Percentiles rank a stretch among this genome's conserved stretches.
These are phyloP conservation scores for Metalampra italica DNA, from an alignment of 2,888 invertebrate species.

Conservation along the genomic window DNA sequence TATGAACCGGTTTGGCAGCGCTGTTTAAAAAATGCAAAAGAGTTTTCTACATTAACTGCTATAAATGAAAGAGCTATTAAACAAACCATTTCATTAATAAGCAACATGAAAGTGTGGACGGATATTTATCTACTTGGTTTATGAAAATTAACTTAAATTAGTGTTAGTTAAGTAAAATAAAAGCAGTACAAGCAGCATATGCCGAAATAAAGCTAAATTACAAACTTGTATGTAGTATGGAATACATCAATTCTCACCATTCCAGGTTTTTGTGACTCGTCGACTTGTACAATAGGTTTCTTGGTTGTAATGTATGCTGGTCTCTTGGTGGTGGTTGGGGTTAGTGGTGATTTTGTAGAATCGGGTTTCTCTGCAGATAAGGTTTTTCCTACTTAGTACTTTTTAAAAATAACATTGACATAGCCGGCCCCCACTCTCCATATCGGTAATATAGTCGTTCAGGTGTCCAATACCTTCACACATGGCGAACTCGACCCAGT, in stretches of 20 bases:
- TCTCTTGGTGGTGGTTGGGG: conserved; percentile 25
- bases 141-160: too few relatives aligned
- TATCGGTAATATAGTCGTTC: too few relatives aligned
- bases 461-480: conserved; percentile 69
- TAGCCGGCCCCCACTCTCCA: too few relatives aligned
- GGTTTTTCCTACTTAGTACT: too few relatives aligned
- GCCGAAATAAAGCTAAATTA: conserved; percentile 3
- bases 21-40: conserved; percentile 26
- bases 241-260: conserved; percentile 34
- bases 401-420: too few relatives aligned
- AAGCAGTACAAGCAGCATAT: too few relatives aligned
- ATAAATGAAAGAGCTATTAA: background rate
- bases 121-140: too few relatives aligned
- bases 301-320: conserved; percentile 36
- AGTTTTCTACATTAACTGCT: too few relatives aligned
- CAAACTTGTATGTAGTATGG: background rate
- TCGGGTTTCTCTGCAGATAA: conserved; percentile 33
- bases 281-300: conserved; percentile 30
- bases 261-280: conserved; percentile 43
- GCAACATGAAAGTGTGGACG: too few relatives aligned
- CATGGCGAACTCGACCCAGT: conserved; percentile 88
- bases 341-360: conserved; percentile 44
- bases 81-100: too few relatives aligned
- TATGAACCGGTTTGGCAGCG: conserved; percentile 85
- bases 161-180: too few relatives aligned